Base-by-base conservation (phyloP, 2,113 vertebrate species). In the Monarcha castaneiventris region DNA sequence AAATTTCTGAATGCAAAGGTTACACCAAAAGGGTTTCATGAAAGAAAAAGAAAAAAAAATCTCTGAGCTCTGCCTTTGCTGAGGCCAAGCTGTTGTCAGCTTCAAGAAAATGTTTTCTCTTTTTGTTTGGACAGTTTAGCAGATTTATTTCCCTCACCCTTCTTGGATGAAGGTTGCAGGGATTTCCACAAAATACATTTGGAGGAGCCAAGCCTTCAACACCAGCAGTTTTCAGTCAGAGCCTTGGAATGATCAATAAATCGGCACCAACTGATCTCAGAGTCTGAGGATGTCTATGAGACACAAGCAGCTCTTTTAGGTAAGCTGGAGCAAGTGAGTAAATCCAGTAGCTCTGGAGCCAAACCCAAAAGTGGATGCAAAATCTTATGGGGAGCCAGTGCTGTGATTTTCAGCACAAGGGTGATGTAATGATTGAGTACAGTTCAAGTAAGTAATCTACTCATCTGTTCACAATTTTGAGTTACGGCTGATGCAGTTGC, bases 381-480 rank as follows among this genome's bases (percentile, higher is more conserved):
- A 94, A 75, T 89, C 62, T 89, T 73, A 93, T 66, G 76, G 63
- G 79, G 95, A 97, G 96, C 95, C 97, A 95, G 91, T 86, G 69
- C 49, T 46, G 87, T 85, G 71, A 92, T 93, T 97, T 96, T 96
- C 81, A 96, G 88, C 91, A 84, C 64, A 62, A 89, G 89, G 69
- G 76, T 97, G 97, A 98, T 96, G 97, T 97, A 97, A 98, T 96
- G 87, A 96, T 94, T 96, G 96, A 97, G 94, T 84, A 63, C 78
- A 67, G 84, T 96, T 98, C 97, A 95, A 96, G 92, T 94, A 82
- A 92, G 94, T 73, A 93, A 87, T 95, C 92, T 75, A 92, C 93
- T 97, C 97, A 94, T 97, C 96, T 94, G 96, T 95, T 98, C 95
- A 20, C 93, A 97, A 92, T 96, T 97, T 95, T 93, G 96, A 97